Base-by-base conservation (phyloP, 2,113 vertebrate genomes). In the Thryonomys swinderianus region DNA sequence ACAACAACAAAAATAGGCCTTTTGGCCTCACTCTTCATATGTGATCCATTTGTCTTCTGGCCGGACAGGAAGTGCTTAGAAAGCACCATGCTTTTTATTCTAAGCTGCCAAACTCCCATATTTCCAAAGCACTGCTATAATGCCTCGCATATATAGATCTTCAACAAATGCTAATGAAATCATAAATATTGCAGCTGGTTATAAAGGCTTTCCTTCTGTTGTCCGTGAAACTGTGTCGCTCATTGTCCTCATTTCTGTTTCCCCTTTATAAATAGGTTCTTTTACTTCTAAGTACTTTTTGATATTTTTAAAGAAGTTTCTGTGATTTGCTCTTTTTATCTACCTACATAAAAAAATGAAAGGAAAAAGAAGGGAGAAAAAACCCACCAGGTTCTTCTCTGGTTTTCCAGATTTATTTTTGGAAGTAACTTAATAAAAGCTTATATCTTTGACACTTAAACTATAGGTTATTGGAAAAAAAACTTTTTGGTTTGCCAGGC, bases 221-320 rank as follows among this genome's bases (percentile, higher is more conserved):
- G 48, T 37, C 74, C 14, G 0, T 61, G 53, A 85, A 82, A 73
- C 30, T 61, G 40, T 83, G 71, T 92, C 69, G 32, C 23, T 53
- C 27, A 0, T 57, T 85, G 73, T 74, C 93, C 88, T 73, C 61
- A 4, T 95, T 95, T 95, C 62, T 92, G 5, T 85, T 84, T 85
- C 71, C 37, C 92, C 37, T 80, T 93, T 93, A 59, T 93, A 57
- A 61, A 93, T 82, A 82, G 51, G 62, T 59, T 53, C 61, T 67
- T 92, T 91, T 32, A 42, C 42, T 83, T 92, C 86, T 88, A 93
- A 92, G 96, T 57, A 79, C 57, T 45, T 79, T 84, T 21, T 82
- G 62, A 57, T 61, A 64, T 91, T 92, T 74, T 85, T 37, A 81
- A 85, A 80, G 25, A n/a, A 34, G 1, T 73, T 88, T 91, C 93